Base-by-base conservation (phyloP, 2,888 invertebrate species). In the Amaurobius ferox region DNA sequence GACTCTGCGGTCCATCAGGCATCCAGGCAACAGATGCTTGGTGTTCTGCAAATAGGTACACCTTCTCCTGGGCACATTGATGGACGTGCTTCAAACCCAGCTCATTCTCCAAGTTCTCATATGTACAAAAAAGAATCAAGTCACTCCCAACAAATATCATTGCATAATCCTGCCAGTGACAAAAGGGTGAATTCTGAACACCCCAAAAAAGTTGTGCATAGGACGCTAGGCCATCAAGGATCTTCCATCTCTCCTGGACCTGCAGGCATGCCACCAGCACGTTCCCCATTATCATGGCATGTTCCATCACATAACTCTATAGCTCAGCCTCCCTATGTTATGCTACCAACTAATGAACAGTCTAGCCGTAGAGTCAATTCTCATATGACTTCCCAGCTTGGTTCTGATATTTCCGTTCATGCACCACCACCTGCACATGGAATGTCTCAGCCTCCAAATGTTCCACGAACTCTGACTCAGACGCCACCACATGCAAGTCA, bases 401-500 rank as follows among this genome's bases (percentile, higher is more conserved):
- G 88, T 16, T 81, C 88, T 9, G 88, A 88, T 7, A 74, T 80
- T 11, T 35, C 86, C 16, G 61, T 73, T 40, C 86, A 88, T 55
- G 83, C 89, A 72, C 88, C 89, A 30, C 86, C 89, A 7, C 55
- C 55, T 55, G 88, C 88, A 9, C 88, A 88, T 71, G 83, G 87
- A 7, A 86, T 89, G 62, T 81, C 87, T 29, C 89, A 89, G 64
- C 76, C 76, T n/a, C 30, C 83, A 16, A 76, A 39, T 23, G 74
- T 89, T 29, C 89, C 89, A 92, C 89, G 94, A 90, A 95, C 94
- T 88, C 95, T 93, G 91, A 91, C 88, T 95, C 93, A 93, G 9
- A 93, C 93, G 5, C 95, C 95, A 90, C 94, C 95, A 89, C 95
- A 95, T 92, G 95, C 95, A 86, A 94, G 94, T 90, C 96, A 95